These are phyloP conservation scores for Girardinichthys multiradiatus DNA, from an alignment of 2,113 vertebrate species.

Conservation along the genomic window DNA sequence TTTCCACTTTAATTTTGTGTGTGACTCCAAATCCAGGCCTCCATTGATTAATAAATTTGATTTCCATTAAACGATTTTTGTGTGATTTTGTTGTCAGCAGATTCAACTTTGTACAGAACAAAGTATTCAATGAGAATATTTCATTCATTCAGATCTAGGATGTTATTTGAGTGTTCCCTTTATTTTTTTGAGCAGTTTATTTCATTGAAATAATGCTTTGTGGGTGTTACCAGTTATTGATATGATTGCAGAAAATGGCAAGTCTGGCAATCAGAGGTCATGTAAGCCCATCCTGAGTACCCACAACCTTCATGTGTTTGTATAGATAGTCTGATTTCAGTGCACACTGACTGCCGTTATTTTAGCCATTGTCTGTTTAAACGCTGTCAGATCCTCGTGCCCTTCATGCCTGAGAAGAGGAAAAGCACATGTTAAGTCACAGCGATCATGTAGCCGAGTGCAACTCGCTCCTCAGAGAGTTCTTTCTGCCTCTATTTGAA, in stretches of 20 bases:
- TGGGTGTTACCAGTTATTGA: too few relatives aligned
- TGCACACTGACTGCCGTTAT: constrained; percentile 27
- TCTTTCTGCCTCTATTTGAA: constrained; percentile 56
- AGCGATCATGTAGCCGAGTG: constrained; percentile 53
- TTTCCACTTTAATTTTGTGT: too few relatives aligned
- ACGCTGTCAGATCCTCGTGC: constrained; percentile 49
- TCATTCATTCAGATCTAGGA: too few relatives aligned
- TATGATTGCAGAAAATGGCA: neutral
- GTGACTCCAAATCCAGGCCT: too few relatives aligned
- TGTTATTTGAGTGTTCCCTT: too few relatives aligned
- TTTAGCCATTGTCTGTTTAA: constrained; percentile 27
- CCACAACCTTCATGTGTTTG: constrained; percentile 31
- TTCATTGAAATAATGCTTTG: too few relatives aligned
- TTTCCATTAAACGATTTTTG: too few relatives aligned
- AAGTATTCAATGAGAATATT: too few relatives aligned
- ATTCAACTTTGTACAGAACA: too few relatives aligned
- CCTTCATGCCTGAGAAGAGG: constrained; percentile 63
- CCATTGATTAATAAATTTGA: too few relatives aligned
- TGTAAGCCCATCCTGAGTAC: constrained; percentile 31
- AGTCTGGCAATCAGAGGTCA: neutral
- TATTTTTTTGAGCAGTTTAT: too few relatives aligned
- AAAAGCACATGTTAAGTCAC: constrained; percentile 61
- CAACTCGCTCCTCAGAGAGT: constrained; percentile 51
- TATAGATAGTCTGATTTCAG: constrained; percentile 31
- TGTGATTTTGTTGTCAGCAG: too few relatives aligned